These are phyloP conservation scores for Clamator glandarius DNA, from an alignment of 2,797 vertebrate species.

Conservation along the genomic window DNA sequence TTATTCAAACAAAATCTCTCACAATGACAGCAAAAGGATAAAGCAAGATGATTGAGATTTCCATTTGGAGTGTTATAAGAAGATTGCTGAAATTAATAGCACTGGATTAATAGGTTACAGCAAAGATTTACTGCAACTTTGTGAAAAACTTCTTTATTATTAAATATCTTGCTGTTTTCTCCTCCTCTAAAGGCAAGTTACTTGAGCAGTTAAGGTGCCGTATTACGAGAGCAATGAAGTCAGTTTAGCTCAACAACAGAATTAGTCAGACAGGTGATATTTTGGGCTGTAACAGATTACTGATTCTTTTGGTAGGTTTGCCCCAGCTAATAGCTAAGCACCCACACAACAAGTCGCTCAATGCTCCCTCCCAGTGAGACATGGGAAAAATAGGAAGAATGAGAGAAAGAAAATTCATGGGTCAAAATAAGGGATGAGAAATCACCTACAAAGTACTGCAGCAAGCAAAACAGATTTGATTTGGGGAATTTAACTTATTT, in stretches of 20 bases:
- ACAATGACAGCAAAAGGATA: not conserved
- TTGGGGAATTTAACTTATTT: not conserved
- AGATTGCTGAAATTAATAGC: constrained; percentile 21
- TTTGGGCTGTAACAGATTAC: not conserved
- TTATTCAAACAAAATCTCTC: not conserved
- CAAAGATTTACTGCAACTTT: not conserved
- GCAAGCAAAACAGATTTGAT: not conserved
- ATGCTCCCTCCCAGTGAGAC: not conserved
- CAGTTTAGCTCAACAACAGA: not conserved
- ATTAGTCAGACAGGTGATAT: not conserved
- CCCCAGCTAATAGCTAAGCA: not conserved
- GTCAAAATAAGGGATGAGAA: not conserved
- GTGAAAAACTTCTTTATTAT: not conserved
- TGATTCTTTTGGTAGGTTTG: not conserved
- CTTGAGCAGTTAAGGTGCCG: not conserved
- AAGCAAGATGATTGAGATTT: not conserved
- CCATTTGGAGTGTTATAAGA: not conserved
- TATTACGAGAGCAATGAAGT: not conserved
- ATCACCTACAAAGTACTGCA: not conserved
- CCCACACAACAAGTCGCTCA: not conserved
- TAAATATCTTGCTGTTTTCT: not conserved
- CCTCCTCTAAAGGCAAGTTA: not conserved
- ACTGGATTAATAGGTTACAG: not conserved
- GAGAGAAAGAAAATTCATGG: not conserved
- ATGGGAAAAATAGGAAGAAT: not conserved